These are phyloP conservation scores for Thera obeliscata DNA, from an alignment of 2,888 invertebrate genomes.

Conservation along the genomic window DNA sequence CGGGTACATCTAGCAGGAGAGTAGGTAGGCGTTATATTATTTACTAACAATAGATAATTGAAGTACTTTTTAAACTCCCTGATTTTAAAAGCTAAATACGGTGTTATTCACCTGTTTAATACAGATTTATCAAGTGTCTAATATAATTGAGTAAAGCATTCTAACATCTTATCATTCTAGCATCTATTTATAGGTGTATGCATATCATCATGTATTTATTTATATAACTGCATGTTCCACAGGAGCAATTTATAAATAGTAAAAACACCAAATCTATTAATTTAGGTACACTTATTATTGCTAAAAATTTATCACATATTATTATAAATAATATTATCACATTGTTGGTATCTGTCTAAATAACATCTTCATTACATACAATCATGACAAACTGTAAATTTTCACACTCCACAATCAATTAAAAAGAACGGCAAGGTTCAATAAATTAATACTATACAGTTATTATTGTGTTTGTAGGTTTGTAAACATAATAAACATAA, in stretches of 20 bases:
- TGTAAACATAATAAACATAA: too few relatives aligned
- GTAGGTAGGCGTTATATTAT: not conserved
- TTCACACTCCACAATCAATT: not conserved
- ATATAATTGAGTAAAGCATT: too few relatives aligned
- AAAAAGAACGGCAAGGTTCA: not conserved
- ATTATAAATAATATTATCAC: slow-evolving; percentile 41
- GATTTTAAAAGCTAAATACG: not conserved
- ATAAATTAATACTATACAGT: not conserved
- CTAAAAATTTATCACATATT: slow-evolving; percentile 39
- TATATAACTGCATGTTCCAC: slow-evolving; percentile 4
- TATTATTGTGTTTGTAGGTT: not conserved
- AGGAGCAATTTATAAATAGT: slow-evolving; percentile 2
- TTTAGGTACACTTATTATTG: slow-evolving; percentile 28
- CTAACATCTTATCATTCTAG: too few relatives aligned
- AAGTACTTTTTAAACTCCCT: not conserved
- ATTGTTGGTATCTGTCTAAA: slow-evolving; percentile 35
- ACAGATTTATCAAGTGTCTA: not conserved
- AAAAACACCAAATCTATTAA: slow-evolving; percentile 9
- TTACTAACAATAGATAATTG: too few relatives aligned
- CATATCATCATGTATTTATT: not conserved
- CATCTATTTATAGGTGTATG: too few relatives aligned
- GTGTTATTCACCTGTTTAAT: not conserved
- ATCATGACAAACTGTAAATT: not conserved
- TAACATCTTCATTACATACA: slow-evolving; percentile 13
- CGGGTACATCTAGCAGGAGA: not conserved